Percentiles rank a stretch among this genome's conserved stretches.
These are phyloP conservation scores for Arbacia lixula DNA, from an alignment of 53 echinoderm and acorn worm genomes.

Conservation along the genomic window DNA sequence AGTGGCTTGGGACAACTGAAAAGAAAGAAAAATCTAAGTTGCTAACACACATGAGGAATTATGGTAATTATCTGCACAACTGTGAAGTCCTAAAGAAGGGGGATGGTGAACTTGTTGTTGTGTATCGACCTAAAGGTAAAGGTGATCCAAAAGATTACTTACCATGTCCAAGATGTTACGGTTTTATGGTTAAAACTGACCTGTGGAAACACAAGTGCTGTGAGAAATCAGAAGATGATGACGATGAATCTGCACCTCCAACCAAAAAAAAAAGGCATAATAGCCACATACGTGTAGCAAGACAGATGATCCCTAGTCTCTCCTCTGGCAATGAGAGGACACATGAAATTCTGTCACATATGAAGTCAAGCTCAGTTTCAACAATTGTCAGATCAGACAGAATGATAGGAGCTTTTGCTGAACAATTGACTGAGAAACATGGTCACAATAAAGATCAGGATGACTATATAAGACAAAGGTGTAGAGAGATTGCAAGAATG, in stretches of 20 bases:
- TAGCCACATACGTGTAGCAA: background rate
- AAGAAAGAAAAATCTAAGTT: background rate
- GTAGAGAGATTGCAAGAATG: slow-evolving; percentile 56
- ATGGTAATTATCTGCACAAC: slow-evolving; percentile 27
- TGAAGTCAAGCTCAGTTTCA: background rate
- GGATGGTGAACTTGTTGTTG: slow-evolving; percentile 9
- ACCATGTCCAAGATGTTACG: background rate
- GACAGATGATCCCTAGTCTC: background rate
- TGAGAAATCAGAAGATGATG: background rate
- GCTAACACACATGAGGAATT: slow-evolving; percentile 15
- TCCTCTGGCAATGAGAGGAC: background rate
- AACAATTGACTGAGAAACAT: slow-evolving; percentile 56
- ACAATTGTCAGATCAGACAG: background rate
- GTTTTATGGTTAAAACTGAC: background rate
- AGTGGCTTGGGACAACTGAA: background rate
- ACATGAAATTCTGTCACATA: background rate
- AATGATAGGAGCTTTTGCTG: background rate
- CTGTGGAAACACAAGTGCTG: background rate
- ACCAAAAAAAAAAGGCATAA: background rate
- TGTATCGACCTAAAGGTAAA: background rate
- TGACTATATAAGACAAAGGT: slow-evolving; percentile 55
- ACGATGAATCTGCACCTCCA: background rate
- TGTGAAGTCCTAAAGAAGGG: background rate
- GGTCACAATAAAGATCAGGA: slow-evolving; percentile 61
- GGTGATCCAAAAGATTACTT: background rate